Percentiles rank a stretch among this genome's conserved stretches.
Conservation (phyloP, 2,888 invertebrate genomes). For the Dicycla oo region DNA sequence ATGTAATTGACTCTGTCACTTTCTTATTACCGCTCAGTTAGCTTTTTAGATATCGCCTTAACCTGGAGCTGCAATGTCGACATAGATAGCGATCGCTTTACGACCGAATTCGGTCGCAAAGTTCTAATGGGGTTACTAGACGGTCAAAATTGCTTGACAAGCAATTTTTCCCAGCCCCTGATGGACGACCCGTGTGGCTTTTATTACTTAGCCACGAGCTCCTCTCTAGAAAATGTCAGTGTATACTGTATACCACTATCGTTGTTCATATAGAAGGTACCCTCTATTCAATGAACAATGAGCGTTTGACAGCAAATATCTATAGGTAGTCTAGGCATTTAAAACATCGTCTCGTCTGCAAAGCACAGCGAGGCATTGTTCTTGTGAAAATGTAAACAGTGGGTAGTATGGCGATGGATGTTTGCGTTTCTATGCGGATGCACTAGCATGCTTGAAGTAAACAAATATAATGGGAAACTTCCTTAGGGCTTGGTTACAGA, state of each 20-base stretch:
- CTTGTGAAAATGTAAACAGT: constrained; percentile 40
- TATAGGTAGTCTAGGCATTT: constrained; percentile 20
- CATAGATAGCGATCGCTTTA: too few species aligned
- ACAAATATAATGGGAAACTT: constrained; percentile 22
- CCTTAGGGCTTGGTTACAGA: background rate
- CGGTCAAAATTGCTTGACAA: too few species aligned
- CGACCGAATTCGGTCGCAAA: too few species aligned
- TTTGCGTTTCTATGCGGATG: constrained; percentile 40
- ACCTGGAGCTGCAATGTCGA: too few species aligned
- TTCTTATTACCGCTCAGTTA: too few species aligned
- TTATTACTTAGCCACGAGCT: too few species aligned
- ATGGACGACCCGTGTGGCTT: too few species aligned
- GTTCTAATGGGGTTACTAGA: too few species aligned
- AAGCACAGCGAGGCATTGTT: constrained; percentile 43
- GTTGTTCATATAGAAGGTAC: constrained; percentile 20
- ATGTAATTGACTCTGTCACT: too few species aligned
- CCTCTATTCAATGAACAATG: constrained; percentile 42
- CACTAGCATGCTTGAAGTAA: constrained; percentile 10
- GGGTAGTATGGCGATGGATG: background rate
- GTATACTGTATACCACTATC: constrained; percentile 3
- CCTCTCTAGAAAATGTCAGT: background rate
- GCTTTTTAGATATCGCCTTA: too few species aligned
- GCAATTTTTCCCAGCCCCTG: too few species aligned
- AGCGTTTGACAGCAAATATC: constrained; percentile 20
- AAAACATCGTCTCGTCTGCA: constrained; percentile 24